Conservation (phyloP, 2,888 invertebrate species). For the Rotaria sp. region DNA sequence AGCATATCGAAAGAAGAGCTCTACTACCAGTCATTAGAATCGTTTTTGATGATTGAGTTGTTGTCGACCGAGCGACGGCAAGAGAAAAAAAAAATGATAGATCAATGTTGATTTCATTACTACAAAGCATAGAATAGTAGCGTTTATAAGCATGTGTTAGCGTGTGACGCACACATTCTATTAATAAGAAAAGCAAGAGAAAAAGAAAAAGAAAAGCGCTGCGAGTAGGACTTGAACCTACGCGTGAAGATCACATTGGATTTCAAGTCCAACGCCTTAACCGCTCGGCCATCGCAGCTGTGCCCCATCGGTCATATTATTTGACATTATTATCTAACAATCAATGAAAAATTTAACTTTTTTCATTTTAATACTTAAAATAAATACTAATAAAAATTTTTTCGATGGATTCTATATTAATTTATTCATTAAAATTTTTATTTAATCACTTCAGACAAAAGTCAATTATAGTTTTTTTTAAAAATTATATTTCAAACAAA, state of each 20-base stretch:
- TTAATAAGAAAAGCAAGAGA: neutral
- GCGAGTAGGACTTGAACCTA: conserved; percentile 31
- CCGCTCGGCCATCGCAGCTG: conserved; percentile 29
- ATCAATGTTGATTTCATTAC: conserved; percentile 7
- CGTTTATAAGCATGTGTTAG: neutral
- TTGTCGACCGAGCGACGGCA: neutral
- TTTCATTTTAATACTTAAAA: too few species aligned
- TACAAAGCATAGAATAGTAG: neutral
- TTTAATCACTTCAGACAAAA: neutral
- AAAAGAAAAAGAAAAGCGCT: neutral
- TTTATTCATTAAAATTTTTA: neutral
- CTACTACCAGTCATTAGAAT: neutral
- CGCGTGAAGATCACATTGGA: conserved; percentile 30
- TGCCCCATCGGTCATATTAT: neutral
- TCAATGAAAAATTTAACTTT: too few species aligned
- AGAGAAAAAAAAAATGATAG: neutral
- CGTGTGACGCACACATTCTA: neutral
- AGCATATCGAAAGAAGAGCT: neutral
- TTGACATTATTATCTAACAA: neutral
- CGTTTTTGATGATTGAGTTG: neutral
- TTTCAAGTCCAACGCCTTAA: conserved; percentile 31
- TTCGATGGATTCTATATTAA: too few species aligned
- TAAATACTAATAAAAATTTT: too few species aligned
- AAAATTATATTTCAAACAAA: neutral
- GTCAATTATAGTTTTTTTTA: neutral